Base-by-base conservation (phyloP, 2,888 invertebrate genomes). In the Heliconius cydno region DNA sequence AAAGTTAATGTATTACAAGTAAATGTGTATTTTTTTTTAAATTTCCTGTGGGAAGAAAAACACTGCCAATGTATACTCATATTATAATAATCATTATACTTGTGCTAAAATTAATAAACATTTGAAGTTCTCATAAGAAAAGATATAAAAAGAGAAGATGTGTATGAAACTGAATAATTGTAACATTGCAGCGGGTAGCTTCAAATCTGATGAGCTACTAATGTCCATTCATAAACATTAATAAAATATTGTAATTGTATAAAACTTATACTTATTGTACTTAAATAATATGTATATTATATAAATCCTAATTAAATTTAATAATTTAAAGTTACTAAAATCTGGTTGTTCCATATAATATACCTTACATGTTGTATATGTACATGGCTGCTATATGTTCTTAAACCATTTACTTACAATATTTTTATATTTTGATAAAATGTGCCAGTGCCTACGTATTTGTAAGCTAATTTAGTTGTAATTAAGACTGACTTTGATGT, bases 401-500 rank as follows among this genome's bases (percentile, higher is more conserved):
- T 70, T 77, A 73, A 77, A 80, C 80, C 71, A 67, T 79, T 72
- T 77, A 79, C 52, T 74, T 41, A 46, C 74, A 70, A 76, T n/a
- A 46, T 81, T 85, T 85, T 84, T 84, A 66, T 80, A 70, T 78
- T 84, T 80, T 84, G 82, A 83, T 82, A 85, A 87, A 87, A 91
- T 90, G 92, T 94, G 94, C 92, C 93, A 93, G 94, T 94, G 93
- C 94, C 94, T 94, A 88, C 89, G 89, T 92, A 92, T 90, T 88
- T 60, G 25, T 70, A 70, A 57, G 15, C 89, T 86, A 92, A 90
- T 89, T 87, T 86, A 87, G 84, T 87, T 88, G 88, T 93, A 92
- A 88, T 91, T 94, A 94, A 94, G 94, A 94, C 94, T 94, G 94
- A 94, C 89, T 87, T 91, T 85, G 86, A 91, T 91, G 90, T 93